Base-by-base conservation (phyloP, 2,888 invertebrate genomes). In the Drosophila anceps region DNA sequence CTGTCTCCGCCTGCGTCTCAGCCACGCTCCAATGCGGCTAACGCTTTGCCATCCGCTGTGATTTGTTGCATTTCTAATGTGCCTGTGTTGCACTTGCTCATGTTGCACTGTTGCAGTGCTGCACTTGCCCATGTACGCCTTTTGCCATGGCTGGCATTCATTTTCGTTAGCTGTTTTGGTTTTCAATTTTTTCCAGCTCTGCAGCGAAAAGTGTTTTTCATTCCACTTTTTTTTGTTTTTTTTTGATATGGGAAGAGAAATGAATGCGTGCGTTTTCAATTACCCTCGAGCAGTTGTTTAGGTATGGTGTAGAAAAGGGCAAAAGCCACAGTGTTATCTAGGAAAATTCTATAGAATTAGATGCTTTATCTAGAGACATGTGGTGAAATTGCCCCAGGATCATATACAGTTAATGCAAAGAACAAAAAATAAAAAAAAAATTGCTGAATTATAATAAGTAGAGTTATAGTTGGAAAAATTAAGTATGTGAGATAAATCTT, bases 51-150 rank as follows among this genome's bases (percentile, higher is more conserved):
- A 66, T 66, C 69, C 66, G 69, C 82, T 67, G 86, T 86, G 84
- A 85, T 85, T 85, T 85, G 84, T 85, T 85, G 84, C 84, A 86
- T 85, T 85, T 85, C 84, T 85, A 85, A 85, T 85, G 84, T 84
- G 86, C 75, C 82, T 69, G 84, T 79, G 86, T 81, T 84, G 76
- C 82, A 81, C 81, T 81, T 81, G 82, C 81, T 75, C 83, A 79
- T 83, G 82, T 72, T 76, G 75, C 80, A 53, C 51, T 53, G 50
- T 44, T 69, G 78, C 72, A 64, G 53, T 63, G 68, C 59, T 60
- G 71, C 78, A 82, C 82, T 80, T 84, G 84, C 79, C 73, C 57
- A 64, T 70, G 78, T 78, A 62, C 75, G 55, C 61, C 62, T 59
- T 41, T n/a, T 57, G 41, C 50, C 66, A 31, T 18, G 66, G 67